A percentile compares a stretch with the other conserved stretches of the same genome.
These are phyloP conservation scores for Vultur gryphus DNA, from an alignment of 2,797 vertebrate species.

Conservation along the genomic window DNA sequence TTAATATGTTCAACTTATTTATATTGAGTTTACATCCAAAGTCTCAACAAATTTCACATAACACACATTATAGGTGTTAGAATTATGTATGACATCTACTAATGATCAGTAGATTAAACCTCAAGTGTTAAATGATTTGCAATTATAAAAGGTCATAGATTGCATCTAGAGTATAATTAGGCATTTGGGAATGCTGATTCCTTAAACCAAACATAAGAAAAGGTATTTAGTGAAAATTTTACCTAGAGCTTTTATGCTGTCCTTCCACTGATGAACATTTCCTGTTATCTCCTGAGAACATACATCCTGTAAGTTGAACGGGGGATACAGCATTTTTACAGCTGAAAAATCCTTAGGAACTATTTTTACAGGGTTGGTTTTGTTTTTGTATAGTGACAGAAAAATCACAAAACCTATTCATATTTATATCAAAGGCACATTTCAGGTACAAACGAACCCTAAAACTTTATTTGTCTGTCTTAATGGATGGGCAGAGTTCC, in stretches of 20 bases:
- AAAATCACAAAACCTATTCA: background rate
- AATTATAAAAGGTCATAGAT: constrained; percentile 29
- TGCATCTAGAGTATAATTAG: constrained; percentile 2
- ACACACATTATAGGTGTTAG: background rate
- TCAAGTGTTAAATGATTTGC: background rate
- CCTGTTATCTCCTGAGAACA: background rate
- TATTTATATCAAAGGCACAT: background rate
- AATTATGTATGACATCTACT: background rate
- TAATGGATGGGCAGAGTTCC: background rate
- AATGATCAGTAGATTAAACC: background rate
- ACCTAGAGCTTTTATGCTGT: background rate
- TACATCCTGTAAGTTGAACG: rapidly evolving
- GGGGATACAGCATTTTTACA: background rate
- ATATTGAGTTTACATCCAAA: background rate
- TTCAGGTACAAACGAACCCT: background rate
- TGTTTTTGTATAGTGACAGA: background rate
- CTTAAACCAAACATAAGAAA: background rate
- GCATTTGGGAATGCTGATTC: background rate
- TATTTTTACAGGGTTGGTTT: background rate
- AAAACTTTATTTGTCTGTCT: background rate
- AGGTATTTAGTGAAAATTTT: background rate
- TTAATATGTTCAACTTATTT: background rate
- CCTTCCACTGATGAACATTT: background rate
- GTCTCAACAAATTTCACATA: background rate
- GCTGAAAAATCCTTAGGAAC: background rate